Evolutionary conservation across 1,140 invertebrate genomes (phyloP).

Genomic region (Lutraria rhynchaena): DNA sequence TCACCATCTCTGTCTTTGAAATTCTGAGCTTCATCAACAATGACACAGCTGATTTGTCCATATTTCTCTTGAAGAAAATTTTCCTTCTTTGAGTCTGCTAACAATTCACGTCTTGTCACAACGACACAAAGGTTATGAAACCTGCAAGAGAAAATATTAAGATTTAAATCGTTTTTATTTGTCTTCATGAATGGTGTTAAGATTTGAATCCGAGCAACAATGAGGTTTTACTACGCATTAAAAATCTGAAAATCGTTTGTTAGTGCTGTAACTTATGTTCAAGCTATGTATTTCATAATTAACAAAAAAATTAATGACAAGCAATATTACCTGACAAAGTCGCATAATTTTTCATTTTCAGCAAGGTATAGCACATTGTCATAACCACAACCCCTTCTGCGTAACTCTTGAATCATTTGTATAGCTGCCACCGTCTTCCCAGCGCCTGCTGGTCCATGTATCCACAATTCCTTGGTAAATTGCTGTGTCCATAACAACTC

Average conservation of each 20-base stretch:
- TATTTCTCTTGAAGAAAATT: conserved; percentile 46
- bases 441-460: conserved; percentile 73
- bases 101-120: conserved; percentile 64
- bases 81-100: conserved; percentile 50
- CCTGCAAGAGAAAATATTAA: conserved; percentile 59
- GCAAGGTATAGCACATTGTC: conserved; percentile 71
- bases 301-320: too few relatives aligned
- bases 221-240: too few relatives aligned
- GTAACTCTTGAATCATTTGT: conserved; percentile 71
- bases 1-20: conserved; percentile 78
- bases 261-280: too few relatives aligned
- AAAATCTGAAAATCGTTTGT: too few relatives aligned
- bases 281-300: too few relatives aligned
- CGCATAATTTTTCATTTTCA: conserved; percentile 73
- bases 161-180: neutral
- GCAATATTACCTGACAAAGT: conserved; percentile 74
- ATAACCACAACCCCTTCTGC: conserved; percentile 61
- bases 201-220: too few relatives aligned
- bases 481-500: conserved; percentile 73
- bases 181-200: neutral
- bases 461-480: conserved; percentile 75
- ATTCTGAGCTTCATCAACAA: conserved; percentile 76
- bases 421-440: conserved; percentile 75
- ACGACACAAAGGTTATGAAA: conserved; percentile 71
- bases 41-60: conserved; percentile 65